Conservation (phyloP, 2,797 vertebrate species). For the Acanthiza pusilla region DNA sequence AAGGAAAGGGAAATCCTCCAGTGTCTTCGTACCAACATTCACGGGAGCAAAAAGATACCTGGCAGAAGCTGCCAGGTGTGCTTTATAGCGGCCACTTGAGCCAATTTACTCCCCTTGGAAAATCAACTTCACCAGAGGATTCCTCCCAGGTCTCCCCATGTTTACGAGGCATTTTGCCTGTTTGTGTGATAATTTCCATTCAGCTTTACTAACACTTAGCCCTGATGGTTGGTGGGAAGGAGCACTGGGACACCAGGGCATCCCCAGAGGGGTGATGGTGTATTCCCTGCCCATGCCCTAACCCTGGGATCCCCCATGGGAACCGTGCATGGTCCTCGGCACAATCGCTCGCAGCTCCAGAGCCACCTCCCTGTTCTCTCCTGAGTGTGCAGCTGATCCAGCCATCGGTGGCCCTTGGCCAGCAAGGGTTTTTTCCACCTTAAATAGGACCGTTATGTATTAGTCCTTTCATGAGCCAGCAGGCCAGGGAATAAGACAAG, state of each 20-base stretch:
- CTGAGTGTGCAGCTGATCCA: background rate
- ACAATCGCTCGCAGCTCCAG: background rate
- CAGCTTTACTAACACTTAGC: background rate
- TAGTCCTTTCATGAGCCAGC: slow-evolving; percentile 22
- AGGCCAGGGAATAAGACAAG: slow-evolving; percentile 44
- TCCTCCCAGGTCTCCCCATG: background rate
- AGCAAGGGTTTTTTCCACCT: slow-evolving; percentile 31
- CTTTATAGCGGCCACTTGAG: background rate
- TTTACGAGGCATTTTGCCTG: background rate
- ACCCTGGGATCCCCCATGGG: background rate
- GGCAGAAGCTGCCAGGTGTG: background rate
- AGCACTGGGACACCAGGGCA: background rate
- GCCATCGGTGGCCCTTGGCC: background rate
- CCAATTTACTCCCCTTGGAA: background rate
- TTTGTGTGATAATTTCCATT: background rate
- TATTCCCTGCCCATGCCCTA: background rate
- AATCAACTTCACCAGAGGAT: background rate
- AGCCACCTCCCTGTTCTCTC: background rate
- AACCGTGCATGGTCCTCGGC: fast-evolving
- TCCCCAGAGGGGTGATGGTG: background rate
- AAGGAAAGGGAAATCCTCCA: background rate
- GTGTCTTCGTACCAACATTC: background rate
- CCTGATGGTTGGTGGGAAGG: background rate
- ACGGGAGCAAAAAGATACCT: background rate
- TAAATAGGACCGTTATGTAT: slow-evolving; percentile 52